Percentiles rank a stretch among this genome's conserved stretches.
Conservation (phyloP, 2,113 vertebrate species). For the Ciconia maguari region DNA sequence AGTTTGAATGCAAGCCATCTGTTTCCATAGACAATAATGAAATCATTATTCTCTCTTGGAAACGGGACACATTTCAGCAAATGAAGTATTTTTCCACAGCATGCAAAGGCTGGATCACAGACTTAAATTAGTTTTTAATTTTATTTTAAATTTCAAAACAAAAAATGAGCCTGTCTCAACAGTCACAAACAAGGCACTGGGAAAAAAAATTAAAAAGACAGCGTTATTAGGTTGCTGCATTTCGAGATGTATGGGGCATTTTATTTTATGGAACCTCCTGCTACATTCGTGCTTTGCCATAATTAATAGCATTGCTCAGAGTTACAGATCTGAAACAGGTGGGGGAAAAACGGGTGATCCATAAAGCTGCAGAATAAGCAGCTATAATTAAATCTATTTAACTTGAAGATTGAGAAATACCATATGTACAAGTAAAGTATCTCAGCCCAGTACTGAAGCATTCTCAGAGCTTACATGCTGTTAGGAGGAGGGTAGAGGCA, state of each 20-base stretch:
- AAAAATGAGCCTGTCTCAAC: neutral
- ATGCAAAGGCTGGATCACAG: slow-evolving; percentile 4
- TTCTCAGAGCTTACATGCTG: slow-evolving; percentile 39
- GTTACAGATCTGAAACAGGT: slow-evolving; percentile 65
- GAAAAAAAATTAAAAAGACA: neutral
- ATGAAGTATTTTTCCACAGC: slow-evolving; percentile 41
- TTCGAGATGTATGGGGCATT: neutral
- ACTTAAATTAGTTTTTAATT: slow-evolving; percentile 15
- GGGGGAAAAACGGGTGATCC: slow-evolving; percentile 15
- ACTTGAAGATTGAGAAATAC: slow-evolving; percentile 47
- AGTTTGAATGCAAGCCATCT: slow-evolving; percentile 60
- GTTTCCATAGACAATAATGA: slow-evolving; percentile 67
- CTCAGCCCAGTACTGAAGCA: neutral
- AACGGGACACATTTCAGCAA: slow-evolving; percentile 46
- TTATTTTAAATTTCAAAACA: slow-evolving; percentile 26
- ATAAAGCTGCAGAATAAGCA: slow-evolving; percentile 57
- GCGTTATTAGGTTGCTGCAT: neutral
- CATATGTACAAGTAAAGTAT: slow-evolving; percentile 14
- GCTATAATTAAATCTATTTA: slow-evolving; percentile 58
- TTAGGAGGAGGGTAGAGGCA: slow-evolving; percentile 22
- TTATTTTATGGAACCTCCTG: slow-evolving; percentile 26
- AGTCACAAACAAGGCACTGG: neutral
- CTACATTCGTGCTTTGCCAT: slow-evolving; percentile 1
- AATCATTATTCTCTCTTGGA: slow-evolving; percentile 67
- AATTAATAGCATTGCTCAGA: slow-evolving; percentile 48